phyloP scores from a whole-genome alignment of 2,888 invertebrate species.

The Monopis laevigella region DNA sequence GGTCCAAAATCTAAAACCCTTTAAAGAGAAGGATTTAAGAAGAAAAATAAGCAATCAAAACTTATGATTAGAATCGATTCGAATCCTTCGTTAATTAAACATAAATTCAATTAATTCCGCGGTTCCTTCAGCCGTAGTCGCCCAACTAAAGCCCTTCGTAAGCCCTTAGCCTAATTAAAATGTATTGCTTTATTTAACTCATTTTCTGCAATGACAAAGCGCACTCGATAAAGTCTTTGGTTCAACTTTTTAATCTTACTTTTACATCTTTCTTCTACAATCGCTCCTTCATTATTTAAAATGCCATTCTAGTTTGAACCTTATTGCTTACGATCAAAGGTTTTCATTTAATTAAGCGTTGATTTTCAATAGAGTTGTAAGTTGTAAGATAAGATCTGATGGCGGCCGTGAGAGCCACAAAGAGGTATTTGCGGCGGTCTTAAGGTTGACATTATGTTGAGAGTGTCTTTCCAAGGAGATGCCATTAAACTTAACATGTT shows the following conservation, averaged over 20 bases:
- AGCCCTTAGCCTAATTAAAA: conserved; percentile 65
- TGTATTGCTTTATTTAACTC: conserved; percentile 68
- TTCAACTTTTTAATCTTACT: conserved; percentile 65
- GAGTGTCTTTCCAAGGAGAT: conserved; percentile 46
- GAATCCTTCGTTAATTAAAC: conserved; percentile 66
- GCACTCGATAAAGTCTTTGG: conserved; percentile 7
- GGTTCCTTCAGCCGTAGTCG: conserved; percentile 49
- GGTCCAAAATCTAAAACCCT: too few relatives aligned
- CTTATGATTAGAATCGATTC: too few relatives aligned
- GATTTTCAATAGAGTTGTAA: too few relatives aligned
- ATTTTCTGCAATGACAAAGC: conserved; percentile 65
- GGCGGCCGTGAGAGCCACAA: conserved; percentile 52
- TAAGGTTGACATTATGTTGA: conserved; percentile 65
- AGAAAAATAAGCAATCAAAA: too few relatives aligned
- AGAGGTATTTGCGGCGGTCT: conserved; percentile 64
- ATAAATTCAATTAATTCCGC: conserved; percentile 66
- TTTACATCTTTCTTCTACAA: too few relatives aligned
- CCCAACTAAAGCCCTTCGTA: conserved; percentile 51
- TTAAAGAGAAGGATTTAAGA: too few relatives aligned
- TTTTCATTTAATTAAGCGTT: too few relatives aligned
- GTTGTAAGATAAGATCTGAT: too few relatives aligned
- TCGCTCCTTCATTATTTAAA: too few relatives aligned
- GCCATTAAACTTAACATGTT: too few relatives aligned
- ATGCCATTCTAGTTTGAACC: too few relatives aligned
- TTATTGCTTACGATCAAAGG: too few relatives aligned